Conservation (phyloP, 2,797 vertebrate species). For the Cyprinodon diabolis region DNA sequence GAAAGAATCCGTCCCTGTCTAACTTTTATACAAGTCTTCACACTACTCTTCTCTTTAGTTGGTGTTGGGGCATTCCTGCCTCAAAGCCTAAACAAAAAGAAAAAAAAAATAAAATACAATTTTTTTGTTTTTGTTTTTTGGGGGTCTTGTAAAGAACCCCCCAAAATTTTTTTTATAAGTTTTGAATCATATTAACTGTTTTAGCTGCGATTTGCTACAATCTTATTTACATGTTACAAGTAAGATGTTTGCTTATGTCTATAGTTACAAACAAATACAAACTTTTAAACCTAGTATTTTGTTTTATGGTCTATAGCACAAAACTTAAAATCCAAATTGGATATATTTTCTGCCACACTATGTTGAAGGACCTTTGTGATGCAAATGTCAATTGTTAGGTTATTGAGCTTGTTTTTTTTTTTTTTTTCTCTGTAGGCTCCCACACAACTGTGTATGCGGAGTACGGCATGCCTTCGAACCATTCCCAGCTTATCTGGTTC, state of each 20-base stretch:
- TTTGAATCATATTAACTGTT: not conserved
- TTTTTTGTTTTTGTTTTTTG: not conserved
- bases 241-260: not conserved
- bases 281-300: not conserved
- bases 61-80: not conserved
- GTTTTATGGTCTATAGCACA: not conserved
- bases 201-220: not conserved
- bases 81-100: not conserved
- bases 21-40: not conserved
- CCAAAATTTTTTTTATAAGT: no score
- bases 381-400: not conserved
- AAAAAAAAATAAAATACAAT: no score
- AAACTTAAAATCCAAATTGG: not conserved
- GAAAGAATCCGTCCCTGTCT: not conserved
- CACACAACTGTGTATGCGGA: slow-evolving; percentile 88
- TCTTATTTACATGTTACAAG: not conserved
- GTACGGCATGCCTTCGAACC: slow-evolving; percentile 98
- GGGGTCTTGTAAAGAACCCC: not conserved
- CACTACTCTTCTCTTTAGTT: not conserved
- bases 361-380: not conserved
- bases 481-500: slow-evolving; percentile 99
- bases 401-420: slow-evolving; percentile 11
- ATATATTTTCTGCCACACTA: not conserved
- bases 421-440: slow-evolving; percentile 77
- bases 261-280: not conserved